phyloP scores from a whole-genome alignment of 2,113 vertebrate genomes.

The Hirundichthys speculiger region DNA sequence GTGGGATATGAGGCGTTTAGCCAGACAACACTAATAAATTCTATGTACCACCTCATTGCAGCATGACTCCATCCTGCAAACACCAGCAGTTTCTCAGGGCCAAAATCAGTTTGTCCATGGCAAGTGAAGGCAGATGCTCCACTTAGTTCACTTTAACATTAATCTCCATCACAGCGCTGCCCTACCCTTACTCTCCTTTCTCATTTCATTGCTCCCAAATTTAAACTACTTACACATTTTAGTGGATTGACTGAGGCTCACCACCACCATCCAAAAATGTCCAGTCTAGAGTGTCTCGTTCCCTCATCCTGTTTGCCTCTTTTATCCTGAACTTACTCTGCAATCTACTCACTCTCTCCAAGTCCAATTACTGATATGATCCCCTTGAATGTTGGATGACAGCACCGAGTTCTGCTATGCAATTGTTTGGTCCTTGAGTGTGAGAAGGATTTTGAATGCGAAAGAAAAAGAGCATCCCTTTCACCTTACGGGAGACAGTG shows the following conservation, averaged over 20 bases:
- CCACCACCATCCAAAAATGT: slow-evolving; percentile 56
- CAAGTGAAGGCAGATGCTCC: slow-evolving; percentile 60
- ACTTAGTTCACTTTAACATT: slow-evolving; percentile 68
- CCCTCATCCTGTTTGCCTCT: neutral
- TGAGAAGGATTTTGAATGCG: no score
- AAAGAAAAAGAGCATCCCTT: no score
- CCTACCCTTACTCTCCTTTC: slow-evolving; percentile 20
- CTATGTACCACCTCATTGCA: slow-evolving; percentile 46
- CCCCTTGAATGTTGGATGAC: neutral
- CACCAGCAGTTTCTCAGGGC: slow-evolving; percentile 35
- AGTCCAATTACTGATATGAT: no score
- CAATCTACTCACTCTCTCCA: slow-evolving; percentile 13
- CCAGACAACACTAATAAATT: slow-evolving; percentile 61
- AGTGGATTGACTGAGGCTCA: slow-evolving; percentile 61
- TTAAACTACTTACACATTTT: slow-evolving; percentile 59
- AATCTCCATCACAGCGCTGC: slow-evolving; percentile 58
- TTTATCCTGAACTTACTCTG: neutral
- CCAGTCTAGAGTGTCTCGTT: slow-evolving; percentile 3
- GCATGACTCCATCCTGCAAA: slow-evolving; percentile 34
- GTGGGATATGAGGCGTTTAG: slow-evolving; percentile 59
- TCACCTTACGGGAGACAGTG: no score
- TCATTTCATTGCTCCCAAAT: slow-evolving; percentile 52
- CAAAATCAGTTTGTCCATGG: slow-evolving; percentile 59
- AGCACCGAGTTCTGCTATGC: slow-evolving; percentile 14
- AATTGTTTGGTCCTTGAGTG: no score